Percentiles rank a stretch among this genome's conserved stretches.
phyloP scores from a whole-genome alignment of 1,140 invertebrate species.

The Pseudomyrmex pallidus region DNA sequence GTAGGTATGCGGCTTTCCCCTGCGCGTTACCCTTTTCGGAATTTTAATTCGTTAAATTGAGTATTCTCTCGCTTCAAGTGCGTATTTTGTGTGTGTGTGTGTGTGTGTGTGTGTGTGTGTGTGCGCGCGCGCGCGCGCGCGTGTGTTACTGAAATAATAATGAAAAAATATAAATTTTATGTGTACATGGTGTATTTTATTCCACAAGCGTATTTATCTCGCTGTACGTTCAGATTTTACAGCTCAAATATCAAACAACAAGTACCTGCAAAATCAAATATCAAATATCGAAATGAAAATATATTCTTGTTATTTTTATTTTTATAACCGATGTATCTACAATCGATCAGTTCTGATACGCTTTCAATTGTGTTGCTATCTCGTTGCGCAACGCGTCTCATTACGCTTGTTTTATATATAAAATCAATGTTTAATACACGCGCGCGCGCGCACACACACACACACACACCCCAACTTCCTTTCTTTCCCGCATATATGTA shows the following conservation, averaged over 20 bases:
- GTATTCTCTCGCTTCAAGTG: neutral
- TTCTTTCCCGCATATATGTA: no score
- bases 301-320: neutral
- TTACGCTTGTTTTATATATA: neutral
- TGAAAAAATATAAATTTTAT: no score
- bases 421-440: neutral
- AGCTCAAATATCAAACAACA: no score
- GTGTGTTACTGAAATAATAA: no score
- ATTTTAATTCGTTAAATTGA: slow-evolving; percentile 18
- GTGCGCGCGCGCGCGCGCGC: no score
- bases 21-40: neutral
- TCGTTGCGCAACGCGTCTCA: neutral
- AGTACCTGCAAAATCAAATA: neutral
- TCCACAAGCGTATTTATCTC: no score
- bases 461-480: no score
- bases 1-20: neutral
- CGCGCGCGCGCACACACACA: no score
- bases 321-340: neutral
- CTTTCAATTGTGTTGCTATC: neutral
- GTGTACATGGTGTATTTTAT: no score
- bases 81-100: neutral
- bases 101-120: no score
- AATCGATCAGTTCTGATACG: neutral
- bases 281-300: slow-evolving; percentile 1
- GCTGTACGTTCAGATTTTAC: no score